A percentile compares a stretch with the other conserved stretches of the same genome.
Conservation (phyloP, 2,888 invertebrate genomes). For the Epirrhoe alternata region DNA sequence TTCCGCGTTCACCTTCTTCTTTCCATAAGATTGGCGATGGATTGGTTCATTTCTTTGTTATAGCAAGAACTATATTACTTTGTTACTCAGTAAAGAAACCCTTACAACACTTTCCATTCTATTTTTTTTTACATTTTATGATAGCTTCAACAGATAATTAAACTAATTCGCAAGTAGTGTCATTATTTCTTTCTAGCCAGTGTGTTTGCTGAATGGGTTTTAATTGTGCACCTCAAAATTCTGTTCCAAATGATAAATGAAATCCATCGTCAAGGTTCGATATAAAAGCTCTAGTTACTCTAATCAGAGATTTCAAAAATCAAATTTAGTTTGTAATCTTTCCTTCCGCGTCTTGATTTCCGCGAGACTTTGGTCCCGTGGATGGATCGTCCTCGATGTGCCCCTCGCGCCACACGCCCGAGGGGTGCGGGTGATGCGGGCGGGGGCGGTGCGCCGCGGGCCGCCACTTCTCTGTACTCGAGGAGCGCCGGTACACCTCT, state of each 20-base stretch:
- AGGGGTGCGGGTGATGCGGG: conserved; percentile 62
- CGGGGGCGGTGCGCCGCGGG: conserved; percentile 74
- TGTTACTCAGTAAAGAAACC: no score
- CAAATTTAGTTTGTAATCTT: background rate
- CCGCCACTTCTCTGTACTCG: conserved; percentile 83
- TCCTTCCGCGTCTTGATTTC: conserved; percentile 18
- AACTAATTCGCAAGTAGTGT: no score
- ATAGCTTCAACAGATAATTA: no score
- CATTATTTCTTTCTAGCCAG: no score
- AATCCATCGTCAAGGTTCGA: no score
- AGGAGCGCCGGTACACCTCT: conserved; percentile 84
- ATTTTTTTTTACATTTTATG: no score
- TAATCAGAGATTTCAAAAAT: no score
- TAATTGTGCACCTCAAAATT: no score
- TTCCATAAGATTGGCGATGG: conserved; percentile 2
- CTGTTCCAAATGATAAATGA: no score
- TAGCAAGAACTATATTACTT: background rate
- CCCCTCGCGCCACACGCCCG: conserved; percentile 45
- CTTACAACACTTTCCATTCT: no score
- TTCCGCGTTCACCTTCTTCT: conserved; percentile 1
- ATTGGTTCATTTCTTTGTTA: conserved; percentile 3
- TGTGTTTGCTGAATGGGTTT: no score
- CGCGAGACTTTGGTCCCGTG: conserved; percentile 24
- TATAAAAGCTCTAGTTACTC: no score
- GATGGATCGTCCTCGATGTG: conserved; percentile 31